Evolutionary conservation across 2,113 vertebrate species (phyloP).

Genomic region (Semicossyphus pulcher): DNA sequence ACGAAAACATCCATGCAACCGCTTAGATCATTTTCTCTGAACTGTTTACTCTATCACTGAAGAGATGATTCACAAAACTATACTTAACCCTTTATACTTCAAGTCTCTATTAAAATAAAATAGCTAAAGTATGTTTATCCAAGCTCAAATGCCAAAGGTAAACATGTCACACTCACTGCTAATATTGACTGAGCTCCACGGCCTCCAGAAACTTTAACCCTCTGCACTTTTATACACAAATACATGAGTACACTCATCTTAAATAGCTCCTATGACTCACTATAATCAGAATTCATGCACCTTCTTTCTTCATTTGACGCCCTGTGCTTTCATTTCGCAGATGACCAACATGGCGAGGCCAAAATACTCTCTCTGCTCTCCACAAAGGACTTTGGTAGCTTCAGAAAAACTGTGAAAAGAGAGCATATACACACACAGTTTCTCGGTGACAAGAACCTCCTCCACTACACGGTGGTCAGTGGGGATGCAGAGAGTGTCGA

Average conservation of each 20-base stretch:
- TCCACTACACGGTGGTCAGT: conserved; percentile 84
- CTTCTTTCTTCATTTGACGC: not conserved
- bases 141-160: conserved; percentile 1
- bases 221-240: not conserved
- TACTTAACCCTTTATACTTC: too few species aligned
- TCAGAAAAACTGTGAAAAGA: conserved; percentile 65
- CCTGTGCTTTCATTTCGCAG: conserved; percentile 58
- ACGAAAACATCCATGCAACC: not conserved
- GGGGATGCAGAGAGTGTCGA: conserved; percentile 80
- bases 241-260: not conserved
- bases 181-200: not conserved
- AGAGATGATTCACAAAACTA: too few species aligned
- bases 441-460: conserved; percentile 77
- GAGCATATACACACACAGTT: conserved; percentile 69
- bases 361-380: conserved; percentile 67
- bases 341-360: conserved; percentile 14
- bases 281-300: not conserved
- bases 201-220: not conserved
- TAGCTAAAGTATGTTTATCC: not conserved
- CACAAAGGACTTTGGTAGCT: conserved; percentile 78
- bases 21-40: not conserved
- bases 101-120: not conserved
- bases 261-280: not conserved
- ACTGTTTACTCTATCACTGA: too few species aligned
- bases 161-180: not conserved